Evolutionary conservation across 2,888 invertebrate species (phyloP), one percentile per base, ranked within the genome.

Genomic region (Hedya salicella): DNA sequence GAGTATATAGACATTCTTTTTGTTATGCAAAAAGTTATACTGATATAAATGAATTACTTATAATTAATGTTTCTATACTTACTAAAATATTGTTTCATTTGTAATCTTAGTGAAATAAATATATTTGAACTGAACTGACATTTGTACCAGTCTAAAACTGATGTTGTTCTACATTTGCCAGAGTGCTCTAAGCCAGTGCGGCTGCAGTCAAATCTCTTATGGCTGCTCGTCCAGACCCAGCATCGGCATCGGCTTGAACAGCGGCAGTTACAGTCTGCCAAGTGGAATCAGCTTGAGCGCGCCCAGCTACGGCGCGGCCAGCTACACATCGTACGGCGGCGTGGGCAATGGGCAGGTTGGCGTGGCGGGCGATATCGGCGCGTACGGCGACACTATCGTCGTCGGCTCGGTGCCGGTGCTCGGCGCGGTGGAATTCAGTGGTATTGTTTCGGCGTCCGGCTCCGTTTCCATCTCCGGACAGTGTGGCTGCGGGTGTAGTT

Each of bases 301-400:
- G 25, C 5, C 3, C 25, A 25, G 25, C 5, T 13, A 13, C n/a
- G 21, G 14, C 6, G 39, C n/a, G 11, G n/a, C 25, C 25, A 25
- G 2, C 25, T 25, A 25, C 25, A 5, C 25, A 5, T 54, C 54
- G 1, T 54, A 54, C 42, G 54, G 54, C 16, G 42, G 54, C 5
- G 1, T 25, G 25, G 5, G 5, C 25, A 25, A 4, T 6, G 25
- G 25, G 3, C 3, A 25, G 25, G 25, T 25, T 6, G 25, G 25
- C 25, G 25, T 25, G 25, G 4, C 25, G 25, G 25, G 25, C 25
- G 11, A 6, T 13, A 3, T 53, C 36, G 64, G 72, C 65, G 48
- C 69, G 64, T 14, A 60, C 62, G 49, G 60, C 50, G n/a, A 68
- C 53, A 44, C 68, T 62, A 2, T 63, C 68, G 66, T 71, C 62